Conservation (phyloP, 2,888 invertebrate genomes). For the Pseudanteris insignis region DNA sequence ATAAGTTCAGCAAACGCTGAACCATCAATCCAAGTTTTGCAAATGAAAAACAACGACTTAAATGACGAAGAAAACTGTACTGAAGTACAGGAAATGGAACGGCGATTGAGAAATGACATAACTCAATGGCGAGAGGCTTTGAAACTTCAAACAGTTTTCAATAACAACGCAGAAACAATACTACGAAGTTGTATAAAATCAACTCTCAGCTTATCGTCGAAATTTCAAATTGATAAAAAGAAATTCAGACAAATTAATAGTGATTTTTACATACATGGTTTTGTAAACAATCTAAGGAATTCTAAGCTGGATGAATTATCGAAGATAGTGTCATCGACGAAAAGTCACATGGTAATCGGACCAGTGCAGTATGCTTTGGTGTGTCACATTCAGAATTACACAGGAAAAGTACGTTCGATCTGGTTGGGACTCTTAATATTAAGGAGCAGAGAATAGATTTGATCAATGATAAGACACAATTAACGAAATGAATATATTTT, state of each 20-base stretch:
- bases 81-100: conserved; percentile 51
- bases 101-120: conserved; percentile 55
- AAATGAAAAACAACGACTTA: conserved; percentile 49
- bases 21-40: conserved; percentile 53
- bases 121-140: conserved; percentile 55
- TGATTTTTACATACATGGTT: conserved; percentile 61
- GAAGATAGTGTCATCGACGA: conserved; percentile 56
- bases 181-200: conserved; percentile 54
- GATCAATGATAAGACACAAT: no score
- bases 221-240: conserved; percentile 54
- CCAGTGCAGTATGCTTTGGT: conserved; percentile 61
- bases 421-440: conserved; percentile 60
- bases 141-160: conserved; percentile 58
- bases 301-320: conserved; percentile 52
- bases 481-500: no score
- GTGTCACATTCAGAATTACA: conserved; percentile 55
- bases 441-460: conserved; percentile 53
- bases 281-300: conserved; percentile 57
- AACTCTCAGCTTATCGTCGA: conserved; percentile 46
- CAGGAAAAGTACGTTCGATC: conserved; percentile 59
- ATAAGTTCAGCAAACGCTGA: conserved; percentile 38
- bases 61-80: conserved; percentile 47
- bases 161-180: conserved; percentile 58
- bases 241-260: conserved; percentile 59
- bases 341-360: conserved; percentile 57